Base-by-base conservation (phyloP, 2,888 invertebrate genomes). In the Parelbella ahira region DNA sequence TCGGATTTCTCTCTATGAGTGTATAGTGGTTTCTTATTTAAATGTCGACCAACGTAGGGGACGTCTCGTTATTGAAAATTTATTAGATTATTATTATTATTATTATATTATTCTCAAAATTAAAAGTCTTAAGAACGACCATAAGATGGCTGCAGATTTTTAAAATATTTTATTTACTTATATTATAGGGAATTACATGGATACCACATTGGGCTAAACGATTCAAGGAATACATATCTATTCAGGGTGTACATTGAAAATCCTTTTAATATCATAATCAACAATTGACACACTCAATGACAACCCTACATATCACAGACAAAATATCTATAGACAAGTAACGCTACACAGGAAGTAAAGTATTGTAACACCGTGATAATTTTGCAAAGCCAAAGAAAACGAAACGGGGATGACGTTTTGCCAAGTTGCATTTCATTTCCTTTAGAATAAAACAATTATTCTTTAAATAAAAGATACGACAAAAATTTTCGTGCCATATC, bases 1-100 rank as follows among this genome's bases (percentile, higher is more conserved):
- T 84, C 75, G 86, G 84, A 83, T 82, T 86, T 84, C 86, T 87
- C 86, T 86, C 86, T 86, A 86, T 84, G 80, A 84, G 79, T 84
- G 83, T 86, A 86, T 86, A 86, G 84, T 81, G 83, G 80, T 80
- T 54, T 84, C 82, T 83, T 84, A 75, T 83, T 84, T 82, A 76
- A 70, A 86, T 83, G 81, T 87, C 83, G 87, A 87, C 87, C 87
- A 87, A 87, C 83, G 74, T 87, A 86, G 86, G 75, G 76, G 79
- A 83, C 77, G 73, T 84, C 80, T 77, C 81, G 81, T 86, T 86
- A 83, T 75, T 81, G 71, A 81, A 84, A 86, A 81, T 84, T 83
- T 83, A 86, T 83, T 86, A 86, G 86, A 84, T 78, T 80, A 81
- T 83, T 82, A 79, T 76, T 63, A 62, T 63, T 62, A 37, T 37